Conservation (phyloP, 2,888 invertebrate genomes). For the Limulus polyphemus region DNA sequence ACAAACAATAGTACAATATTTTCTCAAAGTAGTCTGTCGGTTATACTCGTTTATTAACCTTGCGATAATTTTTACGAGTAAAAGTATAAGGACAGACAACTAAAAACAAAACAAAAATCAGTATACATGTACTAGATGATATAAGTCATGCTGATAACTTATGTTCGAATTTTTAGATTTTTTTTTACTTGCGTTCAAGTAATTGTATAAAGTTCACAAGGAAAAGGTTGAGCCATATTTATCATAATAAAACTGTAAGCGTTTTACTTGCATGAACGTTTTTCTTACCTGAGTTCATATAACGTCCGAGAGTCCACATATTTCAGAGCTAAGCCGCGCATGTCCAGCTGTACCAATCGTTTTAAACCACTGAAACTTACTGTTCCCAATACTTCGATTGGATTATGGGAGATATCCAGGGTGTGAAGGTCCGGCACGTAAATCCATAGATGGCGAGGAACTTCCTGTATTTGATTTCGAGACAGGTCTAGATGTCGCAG, state of each 20-base stretch:
- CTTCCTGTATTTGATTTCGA: conserved; percentile 18
- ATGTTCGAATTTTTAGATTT: no score
- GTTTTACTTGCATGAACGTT: neutral
- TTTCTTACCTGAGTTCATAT: conserved; percentile 24
- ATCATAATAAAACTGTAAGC: neutral
- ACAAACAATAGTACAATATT: no score
- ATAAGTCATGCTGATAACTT: no score
- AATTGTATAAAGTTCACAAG: no score
- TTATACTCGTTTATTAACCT: no score
- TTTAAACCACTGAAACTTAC: conserved; percentile 46
- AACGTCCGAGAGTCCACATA: conserved; percentile 25
- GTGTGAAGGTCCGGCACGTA: conserved; percentile 33
- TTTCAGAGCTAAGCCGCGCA: conserved; percentile 24
- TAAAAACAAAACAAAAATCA: no score
- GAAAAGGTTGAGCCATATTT: no score
- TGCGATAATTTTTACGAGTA: no score
- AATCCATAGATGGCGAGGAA: conserved; percentile 48
- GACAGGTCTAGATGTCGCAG: conserved; percentile 44
- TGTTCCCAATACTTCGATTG: conserved; percentile 49
- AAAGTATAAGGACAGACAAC: no score
- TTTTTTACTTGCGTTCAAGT: no score
- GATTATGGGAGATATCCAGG: conserved; percentile 63
- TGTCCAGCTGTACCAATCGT: conserved; percentile 56
- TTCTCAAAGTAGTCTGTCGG: no score
- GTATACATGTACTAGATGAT: no score